Percentiles rank a stretch among this genome's conserved stretches.
These are phyloP conservation scores for Ornithoptera alexandrae DNA, from an alignment of 2,888 invertebrate genomes.

Conservation along the genomic window DNA sequence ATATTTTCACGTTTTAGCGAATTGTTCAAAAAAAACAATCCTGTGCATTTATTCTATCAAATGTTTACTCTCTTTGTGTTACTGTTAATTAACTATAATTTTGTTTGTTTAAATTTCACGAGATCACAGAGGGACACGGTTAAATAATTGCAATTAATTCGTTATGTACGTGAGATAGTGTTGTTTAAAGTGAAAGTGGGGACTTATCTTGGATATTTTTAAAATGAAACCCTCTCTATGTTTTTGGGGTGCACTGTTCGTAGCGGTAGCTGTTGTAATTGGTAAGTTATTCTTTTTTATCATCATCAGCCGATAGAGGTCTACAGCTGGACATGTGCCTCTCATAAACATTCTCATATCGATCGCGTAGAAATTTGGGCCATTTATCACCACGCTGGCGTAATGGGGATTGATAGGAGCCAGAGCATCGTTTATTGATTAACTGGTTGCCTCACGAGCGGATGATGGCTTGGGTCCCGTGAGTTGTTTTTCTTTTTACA, in stretches of 20 bases:
- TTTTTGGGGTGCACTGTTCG: slow-evolving; percentile 54
- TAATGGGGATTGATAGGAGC: too few relatives aligned
- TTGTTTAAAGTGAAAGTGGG: slow-evolving; percentile 50
- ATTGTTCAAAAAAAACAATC: slow-evolving; percentile 19
- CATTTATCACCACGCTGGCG: too few relatives aligned
- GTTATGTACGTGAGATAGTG: slow-evolving; percentile 29
- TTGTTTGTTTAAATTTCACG: background rate
- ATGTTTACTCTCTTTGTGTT: background rate
- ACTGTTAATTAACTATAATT: background rate
- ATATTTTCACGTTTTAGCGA: slow-evolving; percentile 32
- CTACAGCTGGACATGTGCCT: too few relatives aligned
- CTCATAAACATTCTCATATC: too few relatives aligned
- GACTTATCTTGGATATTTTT: slow-evolving; percentile 49
- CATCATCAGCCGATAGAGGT: too few relatives aligned
- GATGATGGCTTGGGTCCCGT: too few relatives aligned
- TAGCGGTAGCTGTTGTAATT: slow-evolving; percentile 55
- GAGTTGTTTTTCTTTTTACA: too few relatives aligned
- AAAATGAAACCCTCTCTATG: slow-evolving; percentile 58
- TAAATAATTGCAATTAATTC: slow-evolving; percentile 20
- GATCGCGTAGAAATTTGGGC: too few relatives aligned
- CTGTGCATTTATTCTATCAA: slow-evolving; percentile 12
- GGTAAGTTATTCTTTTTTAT: slow-evolving; percentile 47
- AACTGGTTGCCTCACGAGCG: too few relatives aligned
- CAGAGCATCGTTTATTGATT: too few relatives aligned
- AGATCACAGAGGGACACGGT: background rate